These are phyloP conservation scores for Girardinichthys multiradiatus DNA, from an alignment of 2,113 vertebrate species.

Conservation along the genomic window DNA sequence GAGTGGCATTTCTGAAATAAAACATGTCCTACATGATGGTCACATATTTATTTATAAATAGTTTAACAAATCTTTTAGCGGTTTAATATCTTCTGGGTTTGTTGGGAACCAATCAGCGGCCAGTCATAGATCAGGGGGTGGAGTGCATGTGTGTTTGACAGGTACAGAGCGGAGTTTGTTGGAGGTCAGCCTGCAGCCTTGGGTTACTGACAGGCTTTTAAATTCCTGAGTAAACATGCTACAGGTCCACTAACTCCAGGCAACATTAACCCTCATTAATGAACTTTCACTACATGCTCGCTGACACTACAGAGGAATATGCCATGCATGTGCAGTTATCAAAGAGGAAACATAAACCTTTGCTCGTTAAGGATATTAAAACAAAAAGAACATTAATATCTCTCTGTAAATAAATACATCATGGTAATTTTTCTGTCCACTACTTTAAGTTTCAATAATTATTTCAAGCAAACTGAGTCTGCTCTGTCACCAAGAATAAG, in stretches of 20 bases:
- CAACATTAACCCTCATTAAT: slow-evolving; percentile 52
- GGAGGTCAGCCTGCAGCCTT: slow-evolving; percentile 35
- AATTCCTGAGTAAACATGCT: slow-evolving; percentile 48
- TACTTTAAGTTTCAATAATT: not conserved
- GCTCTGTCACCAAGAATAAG: not conserved
- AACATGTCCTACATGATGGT: not conserved
- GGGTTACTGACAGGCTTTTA: slow-evolving; percentile 49
- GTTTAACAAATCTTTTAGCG: not conserved
- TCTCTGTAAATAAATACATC: too few species aligned
- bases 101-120: slow-evolving; percentile 12
- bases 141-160: slow-evolving; percentile 25
- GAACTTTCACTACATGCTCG: slow-evolving; percentile 18
- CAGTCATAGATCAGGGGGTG: not conserved
- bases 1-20: not conserved
- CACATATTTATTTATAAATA: not conserved
- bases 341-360: not conserved
- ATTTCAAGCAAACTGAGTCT: not conserved
- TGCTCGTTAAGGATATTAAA: not conserved
- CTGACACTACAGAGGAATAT: slow-evolving; percentile 11
- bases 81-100: not conserved
- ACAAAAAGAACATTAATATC: not conserved
- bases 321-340: not conserved
- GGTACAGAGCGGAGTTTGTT: slow-evolving; percentile 16
- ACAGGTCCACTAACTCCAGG: slow-evolving; percentile 20
- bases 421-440: not conserved